Evolutionary conservation across 2,888 invertebrate species (phyloP).

Genomic region (Operophtera brumata): DNA sequence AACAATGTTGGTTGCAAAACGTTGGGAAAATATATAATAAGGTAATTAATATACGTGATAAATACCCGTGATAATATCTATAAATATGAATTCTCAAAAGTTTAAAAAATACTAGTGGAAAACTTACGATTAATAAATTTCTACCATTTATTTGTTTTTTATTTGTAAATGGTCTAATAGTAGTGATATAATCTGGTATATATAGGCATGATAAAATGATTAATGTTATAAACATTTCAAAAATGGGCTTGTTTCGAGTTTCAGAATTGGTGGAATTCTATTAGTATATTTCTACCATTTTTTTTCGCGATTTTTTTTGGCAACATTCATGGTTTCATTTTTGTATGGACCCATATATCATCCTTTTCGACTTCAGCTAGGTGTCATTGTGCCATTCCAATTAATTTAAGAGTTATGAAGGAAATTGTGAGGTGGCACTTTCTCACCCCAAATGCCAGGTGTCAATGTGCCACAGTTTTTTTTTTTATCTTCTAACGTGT

Average conservation of each 20-base stretch:
- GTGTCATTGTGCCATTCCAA: slow-evolving; percentile 15
- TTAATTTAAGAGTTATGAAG: slow-evolving; percentile 6
- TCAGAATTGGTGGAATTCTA: slow-evolving; percentile 4
- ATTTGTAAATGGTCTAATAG: too few species aligned
- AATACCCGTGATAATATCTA: too few species aligned
- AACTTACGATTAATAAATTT: too few species aligned
- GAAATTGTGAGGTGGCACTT: slow-evolving; percentile 12
- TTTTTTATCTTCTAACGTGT: background rate
- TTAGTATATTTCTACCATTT: background rate
- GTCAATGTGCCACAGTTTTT: slow-evolving; percentile 13
- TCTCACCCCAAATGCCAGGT: slow-evolving; percentile 13
- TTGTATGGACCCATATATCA: slow-evolving; percentile 5
- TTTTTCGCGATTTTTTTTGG: slow-evolving; percentile 1
- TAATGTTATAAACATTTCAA: slow-evolving; percentile 2
- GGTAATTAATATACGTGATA: too few species aligned
- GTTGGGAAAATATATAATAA: too few species aligned
- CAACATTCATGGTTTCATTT: slow-evolving; percentile 5
- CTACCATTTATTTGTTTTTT: too few species aligned
- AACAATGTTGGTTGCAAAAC: too few species aligned
- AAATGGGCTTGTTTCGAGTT: slow-evolving; percentile 6
- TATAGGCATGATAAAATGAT: too few species aligned
- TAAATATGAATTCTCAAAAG: too few species aligned
- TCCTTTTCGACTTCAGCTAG: slow-evolving; percentile 12
- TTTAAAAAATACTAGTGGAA: too few species aligned
- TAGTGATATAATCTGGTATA: too few species aligned